A percentile compares a stretch with the other conserved stretches of the same genome.
These are phyloP conservation scores for Toxotes chatareus DNA, from an alignment of 2,113 vertebrate species.

Conservation along the genomic window DNA sequence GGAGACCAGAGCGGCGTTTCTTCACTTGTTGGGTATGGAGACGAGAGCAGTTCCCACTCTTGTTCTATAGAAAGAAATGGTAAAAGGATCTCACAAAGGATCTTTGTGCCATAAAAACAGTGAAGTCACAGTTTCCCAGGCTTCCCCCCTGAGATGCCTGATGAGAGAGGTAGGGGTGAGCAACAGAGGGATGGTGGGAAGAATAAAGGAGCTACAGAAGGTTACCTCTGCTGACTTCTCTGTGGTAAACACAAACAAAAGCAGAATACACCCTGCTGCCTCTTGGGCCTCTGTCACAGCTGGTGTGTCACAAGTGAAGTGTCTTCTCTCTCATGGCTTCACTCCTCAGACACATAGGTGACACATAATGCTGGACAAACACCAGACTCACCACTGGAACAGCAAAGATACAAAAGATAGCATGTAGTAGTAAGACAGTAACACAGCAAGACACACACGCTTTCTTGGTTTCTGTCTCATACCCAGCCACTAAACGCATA, in stretches of 20 bases:
- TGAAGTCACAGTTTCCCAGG: slow-evolving; percentile 88
- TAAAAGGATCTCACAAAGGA: slow-evolving; percentile 84
- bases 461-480: too few relatives aligned
- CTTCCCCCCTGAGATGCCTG: slow-evolving; percentile 76
- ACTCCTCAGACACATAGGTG: background rate
- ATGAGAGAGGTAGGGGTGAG: slow-evolving; percentile 42
- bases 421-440: background rate
- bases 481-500: slow-evolving; percentile 12
- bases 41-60: slow-evolving; percentile 45
- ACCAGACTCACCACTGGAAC: background rate
- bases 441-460: background rate
- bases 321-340: slow-evolving; percentile 12
- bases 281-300: slow-evolving; percentile 36
- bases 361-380: slow-evolving; percentile 15
- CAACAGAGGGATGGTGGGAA: slow-evolving; percentile 50
- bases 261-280: slow-evolving; percentile 53
- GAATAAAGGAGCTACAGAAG: slow-evolving; percentile 34
- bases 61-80: slow-evolving; percentile 80
- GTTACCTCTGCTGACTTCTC: slow-evolving; percentile 51
- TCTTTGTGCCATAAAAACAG: slow-evolving; percentile 87
- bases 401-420: background rate
- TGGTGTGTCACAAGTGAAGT: slow-evolving; percentile 27
- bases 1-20: background rate
- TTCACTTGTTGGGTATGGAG: background rate
- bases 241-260: slow-evolving; percentile 68